Base-by-base conservation (phyloP, 2,888 invertebrate genomes). In the Andrena haemorrhoa region DNA sequence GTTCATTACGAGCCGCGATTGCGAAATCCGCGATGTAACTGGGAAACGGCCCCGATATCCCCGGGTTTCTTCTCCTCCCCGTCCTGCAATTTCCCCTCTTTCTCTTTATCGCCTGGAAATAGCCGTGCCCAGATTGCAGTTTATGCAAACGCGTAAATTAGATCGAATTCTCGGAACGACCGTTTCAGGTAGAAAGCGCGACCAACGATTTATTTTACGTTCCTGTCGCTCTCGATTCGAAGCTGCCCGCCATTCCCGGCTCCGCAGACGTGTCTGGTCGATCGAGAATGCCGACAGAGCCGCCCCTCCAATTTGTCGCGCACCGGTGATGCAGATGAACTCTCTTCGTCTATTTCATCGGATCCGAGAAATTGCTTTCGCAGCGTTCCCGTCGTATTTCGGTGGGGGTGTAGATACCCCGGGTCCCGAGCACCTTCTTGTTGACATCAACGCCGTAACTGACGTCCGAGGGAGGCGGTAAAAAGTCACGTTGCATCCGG, bases 401-500 rank as follows among this genome's bases (percentile, higher is more conserved):
- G 33, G n/a, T 10, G 26, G 64, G 72, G 81, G 81, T 80, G 80
- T 56, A 35, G 61, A 53, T 73, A 51, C 51, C 66, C 33, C 35
- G 7, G 63, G 8, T 53, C 47, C 47, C 26, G n/a, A 35, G 29
- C 35, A n/a, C 51, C 78, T 86, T 84, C 79, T 72, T 64, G 75
- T 83, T 79, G 83, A 89, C 83, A 79, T 78, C 83, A 82, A 84
- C 26, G 56, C 10, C 56, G 56, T 26, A 56, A 72, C 74, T 60
- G 71, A 72, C 78, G 85, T 82, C 79, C 76, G 83, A 72, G 73
- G 68, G 74, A 26, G 56, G 20, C 71, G 61, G 87, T 85, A 93
- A 93, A 93, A 92, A 92, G 87, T 87, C 85, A 79, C 78, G 89
- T 87, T 88, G 86, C 91, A 92, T 92, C 91, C 91, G 90, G 90